phyloP scores from a whole-genome alignment of 2,113 vertebrate species.

The Heterocephalus glaber region DNA sequence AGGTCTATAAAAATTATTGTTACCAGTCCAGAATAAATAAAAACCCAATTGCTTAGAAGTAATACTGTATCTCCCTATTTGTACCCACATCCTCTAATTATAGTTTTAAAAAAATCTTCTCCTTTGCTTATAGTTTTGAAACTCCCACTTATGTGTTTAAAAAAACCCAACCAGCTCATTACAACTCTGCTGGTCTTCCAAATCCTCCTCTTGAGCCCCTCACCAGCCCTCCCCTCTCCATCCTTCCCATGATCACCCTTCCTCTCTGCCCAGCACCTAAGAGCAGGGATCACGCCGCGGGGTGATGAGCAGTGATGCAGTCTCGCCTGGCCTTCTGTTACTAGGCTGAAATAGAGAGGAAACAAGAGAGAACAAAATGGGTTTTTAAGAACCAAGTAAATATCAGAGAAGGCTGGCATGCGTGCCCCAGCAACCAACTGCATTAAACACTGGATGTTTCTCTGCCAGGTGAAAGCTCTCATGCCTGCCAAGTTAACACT shows the following conservation, averaged over 20 bases:
- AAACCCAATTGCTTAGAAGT: slow-evolving; percentile 57
- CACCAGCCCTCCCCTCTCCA: slow-evolving; percentile 55
- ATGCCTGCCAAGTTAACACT: slow-evolving; percentile 45
- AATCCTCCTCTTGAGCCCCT: slow-evolving; percentile 36
- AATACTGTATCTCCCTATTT: slow-evolving; percentile 39
- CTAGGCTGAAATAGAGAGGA: slow-evolving; percentile 89
- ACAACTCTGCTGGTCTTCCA: slow-evolving; percentile 46
- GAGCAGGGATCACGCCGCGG: slow-evolving; percentile 71
- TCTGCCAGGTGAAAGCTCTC: slow-evolving; percentile 58
- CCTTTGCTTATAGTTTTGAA: slow-evolving; percentile 35
- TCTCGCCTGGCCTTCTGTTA: slow-evolving; percentile 85
- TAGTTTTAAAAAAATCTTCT: slow-evolving; percentile 39
- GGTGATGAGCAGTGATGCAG: slow-evolving; percentile 79
- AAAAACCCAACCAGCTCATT: not conserved
- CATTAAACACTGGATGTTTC: slow-evolving; percentile 56
- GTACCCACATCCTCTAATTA: slow-evolving; percentile 41
- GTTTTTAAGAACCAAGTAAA: slow-evolving; percentile 73
- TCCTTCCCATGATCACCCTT: slow-evolving; percentile 63
- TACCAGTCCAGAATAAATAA: slow-evolving; percentile 53
- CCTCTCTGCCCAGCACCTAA: slow-evolving; percentile 79
- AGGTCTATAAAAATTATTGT: slow-evolving; percentile 54
- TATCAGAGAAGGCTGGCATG: slow-evolving; percentile 65
- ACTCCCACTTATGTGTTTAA: not conserved
- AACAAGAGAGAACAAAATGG: slow-evolving; percentile 82
- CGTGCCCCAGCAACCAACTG: slow-evolving; percentile 59